Conservation (phyloP, 2,113 vertebrate species). For the Porphyrio hochstetteri region DNA sequence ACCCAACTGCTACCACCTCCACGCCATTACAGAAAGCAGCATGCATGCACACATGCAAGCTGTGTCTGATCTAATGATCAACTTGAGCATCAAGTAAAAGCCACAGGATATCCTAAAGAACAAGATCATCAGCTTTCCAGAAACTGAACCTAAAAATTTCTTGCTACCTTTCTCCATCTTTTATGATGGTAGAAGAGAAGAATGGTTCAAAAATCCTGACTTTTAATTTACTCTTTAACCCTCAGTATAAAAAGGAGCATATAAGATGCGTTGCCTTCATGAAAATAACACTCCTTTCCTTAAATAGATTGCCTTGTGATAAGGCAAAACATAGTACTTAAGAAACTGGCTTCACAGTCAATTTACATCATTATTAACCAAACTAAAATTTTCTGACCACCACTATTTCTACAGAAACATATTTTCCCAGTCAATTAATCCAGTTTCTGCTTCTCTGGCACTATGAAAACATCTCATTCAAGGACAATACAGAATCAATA, state of each 20-base stretch:
- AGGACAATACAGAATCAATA: background rate
- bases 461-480: background rate
- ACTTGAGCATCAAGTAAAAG: background rate
- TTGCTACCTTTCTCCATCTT: background rate
- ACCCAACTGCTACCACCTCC: background rate
- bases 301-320: background rate
- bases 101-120: background rate
- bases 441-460: background rate
- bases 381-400: background rate
- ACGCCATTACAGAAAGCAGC: background rate
- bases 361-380: background rate
- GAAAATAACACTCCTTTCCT: background rate
- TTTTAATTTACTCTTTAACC: background rate
- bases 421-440: background rate
- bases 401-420: background rate
- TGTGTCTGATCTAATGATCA: slow-evolving; percentile 3
- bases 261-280: background rate
- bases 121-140: background rate
- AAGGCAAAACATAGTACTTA: background rate
- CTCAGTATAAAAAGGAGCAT: background rate
- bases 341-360: background rate
- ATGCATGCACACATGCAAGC: background rate
- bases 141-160: background rate
- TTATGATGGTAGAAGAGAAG: background rate
- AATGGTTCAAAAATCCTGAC: background rate